Evolutionary conservation across 2,888 invertebrate species (phyloP), one percentile per base, ranked within the genome.

Genomic region (Clivina fossor): DNA sequence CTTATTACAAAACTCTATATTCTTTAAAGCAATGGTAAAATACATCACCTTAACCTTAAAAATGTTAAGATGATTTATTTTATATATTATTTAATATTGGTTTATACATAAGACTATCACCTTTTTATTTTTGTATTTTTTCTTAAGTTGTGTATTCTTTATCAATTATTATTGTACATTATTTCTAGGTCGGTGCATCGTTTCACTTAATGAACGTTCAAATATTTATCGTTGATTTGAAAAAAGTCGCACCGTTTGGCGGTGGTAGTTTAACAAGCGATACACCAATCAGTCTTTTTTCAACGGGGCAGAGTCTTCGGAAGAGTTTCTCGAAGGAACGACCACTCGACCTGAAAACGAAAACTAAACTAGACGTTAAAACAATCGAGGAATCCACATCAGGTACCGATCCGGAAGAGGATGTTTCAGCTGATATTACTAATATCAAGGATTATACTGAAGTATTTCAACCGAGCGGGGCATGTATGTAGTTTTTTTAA

Each of bases 221-320:
- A 43, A 81, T 95, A 50, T 90, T 86, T 74, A 90, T 94, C 18
- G 88, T 94, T 28, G 93, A 94, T 74, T 78, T 93, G 63, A 88
- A 84, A 68, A 87, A 88, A 72, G 86, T 92, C 30, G 84, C 86
- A 67, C 91, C 91, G 2, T 83, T 89, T 65, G 86, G 85, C 19
- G 84, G 83, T 43, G 78, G 81, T 2, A n/a, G n/a, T n/a, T n/a
- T n/a, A n/a, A 3, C 77, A 64, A 71, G 19, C 67, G 73, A 11
- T 69, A 74, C 19, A 65, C 74, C 44, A 60, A 72, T 41, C 69
- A 74, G 11, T 69, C 72, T 57, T 74, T 88, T 88, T 68, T 80
- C 81, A 63, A 84, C 85, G 60, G 84, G 87, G 15, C 84, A 85
- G 66, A 84, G 85, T 43, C 77, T 87, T 9, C 78, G 90, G 56